These are phyloP conservation scores for Chinchilla lanigera DNA, from an alignment of 2,113 vertebrate species.

Conservation along the genomic window DNA sequence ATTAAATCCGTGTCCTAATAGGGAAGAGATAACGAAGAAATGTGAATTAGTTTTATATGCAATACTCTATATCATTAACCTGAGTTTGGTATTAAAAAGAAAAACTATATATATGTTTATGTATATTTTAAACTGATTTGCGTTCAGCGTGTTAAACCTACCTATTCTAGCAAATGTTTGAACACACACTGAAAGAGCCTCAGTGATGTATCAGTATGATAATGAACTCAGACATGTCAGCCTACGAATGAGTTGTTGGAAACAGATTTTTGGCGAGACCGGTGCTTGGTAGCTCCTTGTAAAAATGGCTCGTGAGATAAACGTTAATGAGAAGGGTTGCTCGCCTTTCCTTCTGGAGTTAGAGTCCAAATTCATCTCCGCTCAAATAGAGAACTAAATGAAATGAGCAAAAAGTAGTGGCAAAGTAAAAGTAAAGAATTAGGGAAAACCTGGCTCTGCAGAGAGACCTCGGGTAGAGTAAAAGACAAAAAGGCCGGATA, in stretches of 20 bases:
- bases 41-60: neutral
- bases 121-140: slow-evolving; percentile 5
- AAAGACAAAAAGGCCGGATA: neutral
- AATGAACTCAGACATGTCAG: neutral
- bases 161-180: neutral
- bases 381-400: too few relatives aligned
- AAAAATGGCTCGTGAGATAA: too few relatives aligned
- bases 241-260: neutral
- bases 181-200: neutral
- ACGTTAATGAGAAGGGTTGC: too few relatives aligned
- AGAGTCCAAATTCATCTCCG: too few relatives aligned
- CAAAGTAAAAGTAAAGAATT: too few relatives aligned
- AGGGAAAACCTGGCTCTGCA: neutral
- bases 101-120: neutral
- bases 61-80: neutral
- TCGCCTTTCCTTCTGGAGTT: too few relatives aligned
- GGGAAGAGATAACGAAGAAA: neutral
- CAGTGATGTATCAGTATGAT: neutral
- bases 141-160: neutral
- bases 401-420: too few relatives aligned
- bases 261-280: neutral
- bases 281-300: too few relatives aligned
- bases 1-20: neutral
- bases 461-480: neutral
- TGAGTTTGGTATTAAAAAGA: neutral